Evolutionary conservation across 2,797 vertebrate species (phyloP).

Genomic region (Streptopelia turtur): DNA sequence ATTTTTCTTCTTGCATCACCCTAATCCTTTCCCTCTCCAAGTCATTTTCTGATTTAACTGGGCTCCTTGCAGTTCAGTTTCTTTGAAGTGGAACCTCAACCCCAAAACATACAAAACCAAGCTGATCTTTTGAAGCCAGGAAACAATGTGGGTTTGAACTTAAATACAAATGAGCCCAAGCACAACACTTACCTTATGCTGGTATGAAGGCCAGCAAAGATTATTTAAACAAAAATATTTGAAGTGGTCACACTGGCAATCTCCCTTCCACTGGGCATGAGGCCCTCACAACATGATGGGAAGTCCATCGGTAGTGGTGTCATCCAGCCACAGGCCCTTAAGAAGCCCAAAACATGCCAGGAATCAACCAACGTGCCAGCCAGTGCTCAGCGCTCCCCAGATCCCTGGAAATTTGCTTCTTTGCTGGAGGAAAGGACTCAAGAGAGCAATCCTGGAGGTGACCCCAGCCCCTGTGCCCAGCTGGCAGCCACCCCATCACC

Average conservation of each 20-base stretch:
- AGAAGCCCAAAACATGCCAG: neutral
- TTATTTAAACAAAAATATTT: neutral
- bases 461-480: neutral
- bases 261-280: neutral
- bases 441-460: fast-evolving
- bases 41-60: neutral
- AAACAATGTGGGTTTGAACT: neutral
- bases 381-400: neutral
- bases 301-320: neutral
- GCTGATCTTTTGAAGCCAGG: constrained; percentile 12
- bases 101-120: neutral
- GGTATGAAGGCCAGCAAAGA: neutral
- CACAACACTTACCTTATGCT: neutral
- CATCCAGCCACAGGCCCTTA: neutral
- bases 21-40: neutral
- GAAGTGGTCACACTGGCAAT: fast-evolving
- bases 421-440: neutral
- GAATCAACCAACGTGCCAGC: neutral
- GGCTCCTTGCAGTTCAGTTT: neutral
- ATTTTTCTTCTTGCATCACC: neutral
- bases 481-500: neutral
- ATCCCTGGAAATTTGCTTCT: neutral
- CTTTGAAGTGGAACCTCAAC: constrained; percentile 6
- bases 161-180: neutral
- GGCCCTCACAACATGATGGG: fast-evolving